Percentiles rank a stretch among this genome's conserved stretches.
These are phyloP conservation scores for Idaea aversata DNA, from an alignment of 2,888 invertebrate species.

Conservation along the genomic window DNA sequence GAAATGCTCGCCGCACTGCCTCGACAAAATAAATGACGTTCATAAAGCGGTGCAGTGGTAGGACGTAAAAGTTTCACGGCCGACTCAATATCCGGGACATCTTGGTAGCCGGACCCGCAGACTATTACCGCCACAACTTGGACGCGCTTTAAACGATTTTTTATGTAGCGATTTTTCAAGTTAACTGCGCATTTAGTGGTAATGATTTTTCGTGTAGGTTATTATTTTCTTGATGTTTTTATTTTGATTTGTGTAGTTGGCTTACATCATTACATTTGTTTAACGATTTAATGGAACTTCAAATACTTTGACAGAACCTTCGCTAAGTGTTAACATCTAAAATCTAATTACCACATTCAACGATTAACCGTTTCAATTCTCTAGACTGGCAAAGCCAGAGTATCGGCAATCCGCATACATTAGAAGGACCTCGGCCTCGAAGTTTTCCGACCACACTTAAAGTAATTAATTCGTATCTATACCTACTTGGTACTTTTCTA, in stretches of 20 bases:
- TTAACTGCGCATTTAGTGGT: constrained; percentile 8
- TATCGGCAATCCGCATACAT: constrained; percentile 25
- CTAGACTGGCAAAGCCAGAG: constrained; percentile 21
- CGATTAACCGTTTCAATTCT: constrained; percentile 24
- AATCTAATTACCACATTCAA: constrained; percentile 16
- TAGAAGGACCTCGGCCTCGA: constrained; percentile 20
- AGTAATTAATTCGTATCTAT: constrained; percentile 26
- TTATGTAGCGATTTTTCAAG: constrained; percentile 15
- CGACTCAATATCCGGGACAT: constrained; percentile 25
- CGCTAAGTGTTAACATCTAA: not conserved
- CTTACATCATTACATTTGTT: not conserved
- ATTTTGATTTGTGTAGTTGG: too few relatives aligned
- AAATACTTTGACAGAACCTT: not conserved
- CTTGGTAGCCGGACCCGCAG: not conserved
- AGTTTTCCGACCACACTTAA: constrained; percentile 26
- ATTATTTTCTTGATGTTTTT: not conserved
- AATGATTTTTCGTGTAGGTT: not conserved
- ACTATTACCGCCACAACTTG: constrained; percentile 13
- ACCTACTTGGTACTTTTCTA: constrained; percentile 7
- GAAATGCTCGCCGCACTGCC: not conserved
- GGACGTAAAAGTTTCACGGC: constrained; percentile 54
- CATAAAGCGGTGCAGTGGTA: constrained; percentile 41
- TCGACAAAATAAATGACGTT: constrained; percentile 38
- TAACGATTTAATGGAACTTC: not conserved
- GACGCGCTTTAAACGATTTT: constrained; percentile 10